Conservation (phyloP, 2,888 invertebrate species). For the Watsonalla binaria region DNA sequence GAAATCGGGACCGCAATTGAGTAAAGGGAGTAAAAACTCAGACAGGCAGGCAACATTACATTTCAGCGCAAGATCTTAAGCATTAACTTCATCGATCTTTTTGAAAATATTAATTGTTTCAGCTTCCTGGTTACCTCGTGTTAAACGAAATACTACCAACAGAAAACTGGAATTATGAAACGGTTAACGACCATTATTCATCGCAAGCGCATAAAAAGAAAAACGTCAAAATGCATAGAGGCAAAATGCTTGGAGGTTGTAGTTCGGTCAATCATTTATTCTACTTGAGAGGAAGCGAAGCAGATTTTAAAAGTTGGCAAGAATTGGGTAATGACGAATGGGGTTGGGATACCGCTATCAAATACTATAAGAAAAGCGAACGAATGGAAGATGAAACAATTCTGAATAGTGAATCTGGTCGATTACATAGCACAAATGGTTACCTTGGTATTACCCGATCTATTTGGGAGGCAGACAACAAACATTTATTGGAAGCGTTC, state of each 20-base stretch:
- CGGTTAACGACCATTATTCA: constrained; percentile 8
- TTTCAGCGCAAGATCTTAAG: too few relatives aligned
- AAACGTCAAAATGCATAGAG: constrained; percentile 64
- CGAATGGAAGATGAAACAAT: constrained; percentile 2
- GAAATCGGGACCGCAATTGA: too few relatives aligned
- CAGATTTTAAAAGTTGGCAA: constrained; percentile 74
- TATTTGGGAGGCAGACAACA: background rate
- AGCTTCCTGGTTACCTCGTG: background rate
- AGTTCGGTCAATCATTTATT: constrained; percentile 80
- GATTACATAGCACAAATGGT: constrained; percentile 38
- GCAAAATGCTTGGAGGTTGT: constrained; percentile 79
- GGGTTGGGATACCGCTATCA: constrained; percentile 74
- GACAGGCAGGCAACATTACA: too few relatives aligned
- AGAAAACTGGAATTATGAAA: constrained; percentile 9
- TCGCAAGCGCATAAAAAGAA: constrained; percentile 8
- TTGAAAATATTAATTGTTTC: background rate
- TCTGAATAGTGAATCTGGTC: constrained; percentile 1
- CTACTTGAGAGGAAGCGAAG: constrained; percentile 76
- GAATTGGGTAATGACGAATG: constrained; percentile 69
- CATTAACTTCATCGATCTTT: too few relatives aligned
- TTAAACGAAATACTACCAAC: background rate
- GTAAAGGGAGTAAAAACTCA: too few relatives aligned
- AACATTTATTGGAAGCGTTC: background rate
- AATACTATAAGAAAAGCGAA: constrained; percentile 10
- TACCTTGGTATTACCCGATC: constrained; percentile 45